Evolutionary conservation across 1,140 invertebrate genomes (phyloP).

Genomic region (Pachypeltis micranthus): DNA sequence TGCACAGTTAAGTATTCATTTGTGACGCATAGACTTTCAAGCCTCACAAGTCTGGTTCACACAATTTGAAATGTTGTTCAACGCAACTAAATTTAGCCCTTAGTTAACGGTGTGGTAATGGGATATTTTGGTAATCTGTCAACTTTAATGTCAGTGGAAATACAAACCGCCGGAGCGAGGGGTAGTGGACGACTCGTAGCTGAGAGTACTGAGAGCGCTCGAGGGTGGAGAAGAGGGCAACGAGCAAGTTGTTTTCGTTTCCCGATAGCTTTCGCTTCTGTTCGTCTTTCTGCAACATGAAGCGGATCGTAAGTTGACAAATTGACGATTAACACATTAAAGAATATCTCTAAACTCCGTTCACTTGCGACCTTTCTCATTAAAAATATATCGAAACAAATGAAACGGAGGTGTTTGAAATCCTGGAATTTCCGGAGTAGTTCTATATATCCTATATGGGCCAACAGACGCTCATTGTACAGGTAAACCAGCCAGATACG

Average conservation of each 20-base stretch:
- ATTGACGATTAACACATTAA: background rate
- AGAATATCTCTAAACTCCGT: background rate
- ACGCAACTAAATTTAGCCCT: too few relatives aligned
- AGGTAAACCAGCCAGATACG: too few relatives aligned
- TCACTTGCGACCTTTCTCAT: background rate
- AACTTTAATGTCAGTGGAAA: too few relatives aligned
- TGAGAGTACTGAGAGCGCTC: background rate
- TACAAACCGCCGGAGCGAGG: background rate
- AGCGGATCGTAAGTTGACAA: background rate
- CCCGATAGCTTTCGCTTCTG: constrained; percentile 19
- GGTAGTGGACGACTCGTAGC: background rate
- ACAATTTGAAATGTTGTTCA: too few relatives aligned
- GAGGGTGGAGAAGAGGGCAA: background rate
- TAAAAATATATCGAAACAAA: too few relatives aligned
- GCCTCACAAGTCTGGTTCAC: too few relatives aligned
- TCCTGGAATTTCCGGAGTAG: background rate
- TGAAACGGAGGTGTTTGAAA: background rate
- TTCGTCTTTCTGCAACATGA: background rate
- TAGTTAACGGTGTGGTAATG: too few relatives aligned
- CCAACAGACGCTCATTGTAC: too few relatives aligned
- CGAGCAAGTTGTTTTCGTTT: background rate
- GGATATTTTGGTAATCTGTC: too few relatives aligned
- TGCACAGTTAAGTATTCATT: too few relatives aligned
- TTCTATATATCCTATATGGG: too few relatives aligned
- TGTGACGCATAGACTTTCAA: too few relatives aligned